These are phyloP conservation scores for Struthio camelus DNA, from an alignment of 2,113 vertebrate species.

Conservation along the genomic window DNA sequence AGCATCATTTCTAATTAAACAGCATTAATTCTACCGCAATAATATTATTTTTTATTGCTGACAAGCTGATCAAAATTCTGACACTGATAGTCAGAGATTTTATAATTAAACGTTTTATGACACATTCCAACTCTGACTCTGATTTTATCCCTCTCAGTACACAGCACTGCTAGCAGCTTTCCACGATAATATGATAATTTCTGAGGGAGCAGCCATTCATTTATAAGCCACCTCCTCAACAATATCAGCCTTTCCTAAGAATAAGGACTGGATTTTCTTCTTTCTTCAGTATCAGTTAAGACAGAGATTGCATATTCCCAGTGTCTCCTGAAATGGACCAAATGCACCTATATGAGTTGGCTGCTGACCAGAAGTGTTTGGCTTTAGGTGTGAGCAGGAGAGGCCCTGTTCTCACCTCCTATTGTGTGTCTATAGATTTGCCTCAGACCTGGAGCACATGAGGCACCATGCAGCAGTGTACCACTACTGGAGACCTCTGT, in stretches of 20 bases:
- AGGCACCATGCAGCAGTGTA: neutral
- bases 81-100: neutral
- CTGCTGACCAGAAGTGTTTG: neutral
- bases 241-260: neutral
- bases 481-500: rapidly evolving
- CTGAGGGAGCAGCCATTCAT: neutral
- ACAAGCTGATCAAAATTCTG: slow-evolving; percentile 7
- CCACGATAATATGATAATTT: neutral
- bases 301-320: neutral
- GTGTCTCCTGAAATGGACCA: neutral
- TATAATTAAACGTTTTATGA: slow-evolving; percentile 15
- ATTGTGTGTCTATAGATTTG: rapidly evolving
- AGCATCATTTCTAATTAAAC: neutral
- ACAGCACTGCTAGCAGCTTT: neutral
- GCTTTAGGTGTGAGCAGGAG: no score
- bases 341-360: neutral
- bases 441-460: rapidly evolving
- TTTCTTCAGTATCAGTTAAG: neutral
- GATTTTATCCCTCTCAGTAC: neutral
- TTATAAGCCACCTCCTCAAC: neutral
- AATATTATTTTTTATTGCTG: neutral
- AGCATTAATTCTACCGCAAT: neutral
- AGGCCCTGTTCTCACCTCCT: neutral
- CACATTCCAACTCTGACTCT: neutral
- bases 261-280: neutral